Evolutionary conservation across 1,140 invertebrate genomes (phyloP), one percentile per base, ranked within the genome.

Genomic region (Coenobita brevimanus): DNA sequence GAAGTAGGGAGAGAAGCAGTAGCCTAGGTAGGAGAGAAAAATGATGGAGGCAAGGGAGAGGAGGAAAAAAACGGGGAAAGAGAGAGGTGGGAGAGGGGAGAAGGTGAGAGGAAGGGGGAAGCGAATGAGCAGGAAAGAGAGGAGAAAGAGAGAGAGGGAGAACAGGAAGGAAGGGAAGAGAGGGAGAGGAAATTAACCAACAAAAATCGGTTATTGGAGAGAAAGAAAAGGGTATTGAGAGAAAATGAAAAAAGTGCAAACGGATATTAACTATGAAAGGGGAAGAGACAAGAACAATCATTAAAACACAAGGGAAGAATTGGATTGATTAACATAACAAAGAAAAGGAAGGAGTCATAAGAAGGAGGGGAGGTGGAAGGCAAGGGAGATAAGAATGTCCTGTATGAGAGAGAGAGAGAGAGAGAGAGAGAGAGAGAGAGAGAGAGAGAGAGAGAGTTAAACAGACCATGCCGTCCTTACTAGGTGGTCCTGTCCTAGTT

Each of bases 151-250:
- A 67, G 62, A 27, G 67, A 69, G 67, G 10, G 67, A 69, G 67
- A 69, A 27, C 21, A 27, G 30, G 67, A 67, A 38, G 67, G 33
- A 82, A 60, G 67, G 80, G 27, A 36, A 82, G 57, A 82, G 57
- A 43, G 80, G 67, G 57, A 82, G 79, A 67, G 79, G 64, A 57
- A 67, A n/a, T n/a, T n/a, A n/a, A n/a, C n/a, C n/a, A n/a, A n/a
- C n/a, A n/a, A n/a, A n/a, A n/a, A n/a, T n/a, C n/a, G n/a, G n/a
- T n/a, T n/a, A n/a, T n/a, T n/a, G n/a, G n/a, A n/a, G n/a, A n/a
- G n/a, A n/a, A n/a, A n/a, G n/a, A n/a, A n/a, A n/a, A n/a, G n/a
- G n/a, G n/a, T n/a, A n/a, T n/a, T n/a, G n/a, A n/a, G n/a, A n/a
- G n/a, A n/a, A n/a, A n/a, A n/a, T n/a, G n/a, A n/a, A n/a, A n/a